Conservation (phyloP, 92 coral and sea anemone species). For the Phenganax stokvisi region DNA sequence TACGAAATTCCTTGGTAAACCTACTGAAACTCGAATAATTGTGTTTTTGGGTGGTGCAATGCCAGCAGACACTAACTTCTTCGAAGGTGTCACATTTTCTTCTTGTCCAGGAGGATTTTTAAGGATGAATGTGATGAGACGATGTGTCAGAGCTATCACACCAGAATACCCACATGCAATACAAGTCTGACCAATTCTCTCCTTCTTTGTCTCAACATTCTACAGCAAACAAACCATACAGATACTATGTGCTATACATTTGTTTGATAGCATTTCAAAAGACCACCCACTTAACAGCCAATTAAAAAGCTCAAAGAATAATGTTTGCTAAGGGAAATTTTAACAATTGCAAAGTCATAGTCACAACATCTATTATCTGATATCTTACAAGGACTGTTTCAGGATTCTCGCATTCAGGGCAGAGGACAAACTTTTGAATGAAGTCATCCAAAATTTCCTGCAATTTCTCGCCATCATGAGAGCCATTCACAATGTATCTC, state of each 20-base stretch:
- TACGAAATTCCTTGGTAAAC: neutral
- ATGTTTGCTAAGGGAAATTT: neutral
- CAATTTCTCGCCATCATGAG: constrained; percentile 93
- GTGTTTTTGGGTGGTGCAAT: neutral
- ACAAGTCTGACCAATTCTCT: constrained; percentile 85
- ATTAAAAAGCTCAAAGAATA: neutral
- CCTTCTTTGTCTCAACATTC: constrained; percentile 74
- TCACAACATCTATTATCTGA: neutral
- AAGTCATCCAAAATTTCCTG: constrained; percentile 96
- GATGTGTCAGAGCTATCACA: constrained; percentile 69
- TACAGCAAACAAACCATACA: constrained; percentile 23
- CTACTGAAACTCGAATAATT: neutral
- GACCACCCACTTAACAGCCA: neutral
- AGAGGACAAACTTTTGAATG: constrained; percentile 96
- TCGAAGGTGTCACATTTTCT: constrained; percentile 78
- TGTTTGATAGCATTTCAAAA: neutral
- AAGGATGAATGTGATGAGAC: constrained; percentile 89
- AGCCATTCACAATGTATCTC: constrained; percentile 95
- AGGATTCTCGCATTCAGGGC: constrained; percentile 96
- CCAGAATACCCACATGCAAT: constrained; percentile 89
- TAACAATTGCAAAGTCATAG: neutral
- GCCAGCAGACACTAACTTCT: constrained; percentile 60
- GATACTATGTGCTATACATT: neutral
- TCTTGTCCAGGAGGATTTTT: constrained; percentile 87
- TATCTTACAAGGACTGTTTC: constrained; percentile 82